A percentile compares a stretch with the other conserved stretches of the same genome.
Conservation (phyloP, 2,113 vertebrate genomes). For the Uria lomvia region DNA sequence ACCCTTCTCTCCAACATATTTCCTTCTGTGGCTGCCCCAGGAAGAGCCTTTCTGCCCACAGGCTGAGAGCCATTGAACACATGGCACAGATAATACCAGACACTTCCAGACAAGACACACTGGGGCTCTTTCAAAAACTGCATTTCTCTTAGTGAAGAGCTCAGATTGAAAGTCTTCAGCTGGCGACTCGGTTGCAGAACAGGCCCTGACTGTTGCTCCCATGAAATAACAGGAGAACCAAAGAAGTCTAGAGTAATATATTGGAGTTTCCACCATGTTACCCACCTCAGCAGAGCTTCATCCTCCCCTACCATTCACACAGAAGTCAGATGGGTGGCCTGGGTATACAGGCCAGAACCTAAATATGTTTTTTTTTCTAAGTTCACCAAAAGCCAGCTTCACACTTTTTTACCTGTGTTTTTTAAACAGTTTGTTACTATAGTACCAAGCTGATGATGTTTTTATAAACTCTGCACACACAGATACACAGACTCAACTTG, state of each 20-base stretch:
- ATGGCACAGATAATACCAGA: constrained; percentile 13
- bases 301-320: background rate
- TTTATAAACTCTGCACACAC: background rate
- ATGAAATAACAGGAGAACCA: constrained; percentile 18
- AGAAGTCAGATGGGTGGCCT: constrained; percentile 1
- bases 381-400: background rate
- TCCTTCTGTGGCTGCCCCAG: constrained; percentile 55
- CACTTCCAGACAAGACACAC: constrained; percentile 30
- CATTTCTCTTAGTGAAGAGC: background rate
- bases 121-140: constrained; percentile 1
- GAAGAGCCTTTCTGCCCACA: constrained; percentile 50
- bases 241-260: background rate
- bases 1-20: constrained; percentile 6
- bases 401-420: background rate
- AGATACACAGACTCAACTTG: background rate
- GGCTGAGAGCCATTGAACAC: constrained; percentile 24
- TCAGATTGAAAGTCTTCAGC: constrained; percentile 27
- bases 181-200: background rate
- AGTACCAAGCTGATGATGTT: background rate
- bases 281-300: background rate
- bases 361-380: background rate
- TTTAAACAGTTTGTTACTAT: background rate
- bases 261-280: constrained; percentile 1
- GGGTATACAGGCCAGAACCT: background rate
- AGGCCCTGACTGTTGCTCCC: background rate